phyloP scores from a whole-genome alignment of 2,797 vertebrate genomes.

The Lutjanus argentimaculatus region DNA sequence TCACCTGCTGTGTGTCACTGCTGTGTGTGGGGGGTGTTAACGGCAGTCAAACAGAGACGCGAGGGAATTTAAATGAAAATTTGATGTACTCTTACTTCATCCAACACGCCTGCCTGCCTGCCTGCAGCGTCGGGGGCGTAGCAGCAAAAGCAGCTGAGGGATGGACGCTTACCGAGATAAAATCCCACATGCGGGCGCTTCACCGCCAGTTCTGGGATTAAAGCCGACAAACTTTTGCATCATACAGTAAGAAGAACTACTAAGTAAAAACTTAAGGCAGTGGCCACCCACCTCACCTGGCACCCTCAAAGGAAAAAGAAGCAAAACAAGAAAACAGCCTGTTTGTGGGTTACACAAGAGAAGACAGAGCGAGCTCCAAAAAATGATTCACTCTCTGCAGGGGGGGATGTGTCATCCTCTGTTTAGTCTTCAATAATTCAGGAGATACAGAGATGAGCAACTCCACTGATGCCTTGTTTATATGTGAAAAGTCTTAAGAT shows the following conservation, averaged over 20 bases:
- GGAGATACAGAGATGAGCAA: neutral
- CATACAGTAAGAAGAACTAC: too few species aligned
- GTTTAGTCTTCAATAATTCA: slow-evolving; percentile 46
- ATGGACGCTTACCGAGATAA: neutral
- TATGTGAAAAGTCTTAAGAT: slow-evolving; percentile 33
- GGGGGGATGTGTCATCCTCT: slow-evolving; percentile 40
- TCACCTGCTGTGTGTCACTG: neutral
- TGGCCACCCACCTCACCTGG: slow-evolving; percentile 14
- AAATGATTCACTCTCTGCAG: slow-evolving; percentile 37
- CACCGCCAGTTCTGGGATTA: neutral
- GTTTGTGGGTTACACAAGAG: slow-evolving; percentile 34
- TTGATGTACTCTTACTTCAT: neutral
- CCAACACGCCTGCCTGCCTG: neutral
- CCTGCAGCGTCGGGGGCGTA: neutral
- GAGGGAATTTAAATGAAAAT: neutral
- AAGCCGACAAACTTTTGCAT: slow-evolving; percentile 3
- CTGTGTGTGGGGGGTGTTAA: neutral
- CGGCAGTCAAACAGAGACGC: neutral
- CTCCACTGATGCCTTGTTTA: slow-evolving; percentile 10
- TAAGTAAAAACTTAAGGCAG: neutral
- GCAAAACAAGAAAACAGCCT: slow-evolving; percentile 16
- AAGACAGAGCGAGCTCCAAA: neutral
- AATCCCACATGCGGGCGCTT: slow-evolving; percentile 1
- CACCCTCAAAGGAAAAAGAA: neutral
- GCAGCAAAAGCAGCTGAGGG: neutral